Evolutionary conservation across 2,113 vertebrate genomes (phyloP), one percentile per base, ranked within the genome.

Genomic region (Trichomycterus rosablanca): DNA sequence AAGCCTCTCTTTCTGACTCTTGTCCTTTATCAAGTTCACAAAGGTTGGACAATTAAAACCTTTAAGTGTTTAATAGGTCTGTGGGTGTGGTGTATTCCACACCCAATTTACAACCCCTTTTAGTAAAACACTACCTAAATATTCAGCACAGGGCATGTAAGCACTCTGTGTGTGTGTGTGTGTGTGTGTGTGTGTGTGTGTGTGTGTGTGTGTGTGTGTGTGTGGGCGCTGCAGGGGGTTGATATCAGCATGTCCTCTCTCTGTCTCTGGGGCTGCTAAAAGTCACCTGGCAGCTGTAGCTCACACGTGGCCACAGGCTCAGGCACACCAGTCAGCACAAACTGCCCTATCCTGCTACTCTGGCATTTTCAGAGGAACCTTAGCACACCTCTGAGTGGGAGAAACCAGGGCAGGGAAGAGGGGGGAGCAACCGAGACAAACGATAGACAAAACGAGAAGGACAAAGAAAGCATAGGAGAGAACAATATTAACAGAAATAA

Each of bases 251-350:
- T 72, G 59, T 72, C 74, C 67, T 43, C 39, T 43, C 39, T 28
- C 57, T 39, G 34, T 28, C 53, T 59, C 58, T 43, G 61, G 40
- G 45, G 65, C 48, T 54, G 53, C 70, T 80, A 77, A 68, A 81
- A 82, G 82, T 88, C 84, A 84, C 82, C 83, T 83, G 84, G 81
- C 83, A 87, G 83, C 84, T 87, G 84, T 80, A 83, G 76, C 80
- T 80, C 83, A 85, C 83, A 86, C 80, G 79, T 84, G 82, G 83
- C 79, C 82, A 78, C 77, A 77, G 81, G 78, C 48, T 58, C 76
- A 73, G 18, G 58, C 70, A 69, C 78, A 73, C 71, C 57, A 85
- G 83, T 87, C 87, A 87, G 87, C 86, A 87, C 78, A 87, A 86
- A 83, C 77, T 81, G 18, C 58, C 69, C 75, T 69, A 78, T 84